Base-by-base conservation (phyloP, 2,797 vertebrate species). In the Argya squamiceps region DNA sequence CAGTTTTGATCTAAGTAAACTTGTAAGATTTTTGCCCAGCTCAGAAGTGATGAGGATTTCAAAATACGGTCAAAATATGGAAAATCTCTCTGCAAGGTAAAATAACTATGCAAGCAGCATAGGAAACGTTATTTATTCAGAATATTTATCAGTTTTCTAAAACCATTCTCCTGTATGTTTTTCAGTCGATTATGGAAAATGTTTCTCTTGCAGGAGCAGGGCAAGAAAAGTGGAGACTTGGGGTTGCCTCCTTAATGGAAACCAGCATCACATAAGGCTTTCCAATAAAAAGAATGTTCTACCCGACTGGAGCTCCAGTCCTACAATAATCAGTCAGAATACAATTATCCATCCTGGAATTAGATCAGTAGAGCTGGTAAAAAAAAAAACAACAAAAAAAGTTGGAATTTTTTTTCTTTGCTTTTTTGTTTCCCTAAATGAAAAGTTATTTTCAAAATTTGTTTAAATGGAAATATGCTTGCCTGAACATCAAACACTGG, bases 271-370 rank as follows among this genome's bases (percentile, higher is more conserved):
- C 76, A 71, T 60, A 91, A 89, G 58, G 88, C 58, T 92, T 96
- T 95, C 84, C 79, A 93, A 83, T 78, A 83, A 85, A 95, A 91
- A 91, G 82, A 94, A 93, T 91, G 78, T 94, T 96, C 84, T 96
- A 93, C 89, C 39, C 70, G 3, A 88, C 63, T 93, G 85, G 32
- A 94, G 41, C 62, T 95, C 85, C 64, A 81, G 86, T 65, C 59
- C 47, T 88, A 76, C 63, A 91, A 69, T 89, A 89, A 95, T 92
- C 88, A 88, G 74, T 63, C 32, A 5, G 93, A 92, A 96, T 70
- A 82, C 47, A 95, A 96, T 96, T 96, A 96, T 84, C 70, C 91
- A 79, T 52, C 41, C 89, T 96, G 94, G 92, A 97, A 94, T 91
- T 84, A 94, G 86, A 95, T 95, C 91, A 94, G 81, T 94, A 87